These are phyloP conservation scores for Florisuga fusca DNA, from an alignment of 2,797 vertebrate species.

Conservation along the genomic window DNA sequence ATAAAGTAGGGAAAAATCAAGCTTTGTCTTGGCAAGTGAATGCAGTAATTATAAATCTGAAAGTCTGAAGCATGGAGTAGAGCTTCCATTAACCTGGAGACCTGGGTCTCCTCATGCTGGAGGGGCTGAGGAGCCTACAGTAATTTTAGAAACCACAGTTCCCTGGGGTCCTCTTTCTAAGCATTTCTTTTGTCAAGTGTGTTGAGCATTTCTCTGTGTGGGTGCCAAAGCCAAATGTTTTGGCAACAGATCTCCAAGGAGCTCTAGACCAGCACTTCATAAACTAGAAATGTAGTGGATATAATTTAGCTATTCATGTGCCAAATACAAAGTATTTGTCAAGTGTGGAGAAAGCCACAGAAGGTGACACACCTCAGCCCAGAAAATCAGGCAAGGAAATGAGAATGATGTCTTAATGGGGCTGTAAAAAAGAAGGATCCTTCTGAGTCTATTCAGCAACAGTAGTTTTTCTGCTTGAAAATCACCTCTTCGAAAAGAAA, in stretches of 20 bases:
- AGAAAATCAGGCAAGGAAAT: neutral
- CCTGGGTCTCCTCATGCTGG: neutral
- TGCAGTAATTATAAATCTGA: neutral
- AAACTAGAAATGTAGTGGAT: neutral
- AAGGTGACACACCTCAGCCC: neutral
- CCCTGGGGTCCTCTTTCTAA: neutral
- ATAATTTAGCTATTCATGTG: neutral
- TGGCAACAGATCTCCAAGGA: constrained; percentile 22
- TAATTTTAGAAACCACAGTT: neutral
- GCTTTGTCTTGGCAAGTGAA: neutral
- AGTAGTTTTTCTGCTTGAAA: neutral
- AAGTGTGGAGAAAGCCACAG: neutral
- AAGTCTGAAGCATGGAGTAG: neutral
- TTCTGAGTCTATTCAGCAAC: neutral
- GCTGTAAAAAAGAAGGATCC: neutral
- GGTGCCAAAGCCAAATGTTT: neutral
- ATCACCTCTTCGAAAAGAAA: neutral
- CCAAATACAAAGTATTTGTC: neutral
- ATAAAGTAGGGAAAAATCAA: neutral
- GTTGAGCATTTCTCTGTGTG: neutral
- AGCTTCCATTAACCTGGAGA: constrained; percentile 24
- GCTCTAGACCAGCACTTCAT: neutral
- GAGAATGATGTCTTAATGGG: neutral
- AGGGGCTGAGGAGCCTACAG: neutral
- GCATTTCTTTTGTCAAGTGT: neutral